Evolutionary conservation across 2,888 invertebrate species (phyloP).

Genomic region (Leptogaster cylindrica): DNA sequence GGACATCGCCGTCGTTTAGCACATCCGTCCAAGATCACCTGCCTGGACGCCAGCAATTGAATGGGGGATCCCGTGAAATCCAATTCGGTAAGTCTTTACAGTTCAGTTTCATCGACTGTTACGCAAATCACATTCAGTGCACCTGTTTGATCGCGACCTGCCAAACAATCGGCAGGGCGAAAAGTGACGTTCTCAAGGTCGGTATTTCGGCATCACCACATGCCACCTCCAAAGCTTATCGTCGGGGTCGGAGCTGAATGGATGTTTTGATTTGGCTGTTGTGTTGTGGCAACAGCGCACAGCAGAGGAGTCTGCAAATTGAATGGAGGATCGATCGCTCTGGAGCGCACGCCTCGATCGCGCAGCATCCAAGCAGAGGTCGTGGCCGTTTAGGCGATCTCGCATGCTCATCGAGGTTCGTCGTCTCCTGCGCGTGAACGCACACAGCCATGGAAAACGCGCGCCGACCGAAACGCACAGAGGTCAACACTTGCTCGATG

Average conservation of each 20-base stretch:
- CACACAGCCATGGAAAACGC: not conserved
- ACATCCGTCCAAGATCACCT: too few relatives aligned
- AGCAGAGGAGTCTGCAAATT: constrained; percentile 7
- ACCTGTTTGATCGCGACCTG: not conserved
- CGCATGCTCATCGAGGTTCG: not conserved
- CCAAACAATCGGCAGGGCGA: constrained; percentile 1
- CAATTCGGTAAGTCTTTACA: too few relatives aligned
- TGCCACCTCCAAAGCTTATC: not conserved
- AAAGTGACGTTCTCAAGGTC: constrained; percentile 24
- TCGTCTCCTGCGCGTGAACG: not conserved
- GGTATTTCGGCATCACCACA: not conserved
- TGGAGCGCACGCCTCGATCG: not conserved
- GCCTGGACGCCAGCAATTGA: too few relatives aligned
- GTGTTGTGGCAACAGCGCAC: constrained; percentile 29
- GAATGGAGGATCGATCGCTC: not conserved
- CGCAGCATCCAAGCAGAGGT: not conserved
- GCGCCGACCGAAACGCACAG: constrained; percentile 18
- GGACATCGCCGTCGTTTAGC: too few relatives aligned
- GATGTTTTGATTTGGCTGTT: constrained; percentile 17
- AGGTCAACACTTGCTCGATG: constrained; percentile 15
- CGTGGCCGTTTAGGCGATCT: not conserved
- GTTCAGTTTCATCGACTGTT: not conserved
- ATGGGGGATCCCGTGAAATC: too few relatives aligned
- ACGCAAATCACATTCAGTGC: not conserved
- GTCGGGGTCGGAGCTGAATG: not conserved